phyloP scores from a whole-genome alignment of 2,113 vertebrate species.

The Galbula dea region DNA sequence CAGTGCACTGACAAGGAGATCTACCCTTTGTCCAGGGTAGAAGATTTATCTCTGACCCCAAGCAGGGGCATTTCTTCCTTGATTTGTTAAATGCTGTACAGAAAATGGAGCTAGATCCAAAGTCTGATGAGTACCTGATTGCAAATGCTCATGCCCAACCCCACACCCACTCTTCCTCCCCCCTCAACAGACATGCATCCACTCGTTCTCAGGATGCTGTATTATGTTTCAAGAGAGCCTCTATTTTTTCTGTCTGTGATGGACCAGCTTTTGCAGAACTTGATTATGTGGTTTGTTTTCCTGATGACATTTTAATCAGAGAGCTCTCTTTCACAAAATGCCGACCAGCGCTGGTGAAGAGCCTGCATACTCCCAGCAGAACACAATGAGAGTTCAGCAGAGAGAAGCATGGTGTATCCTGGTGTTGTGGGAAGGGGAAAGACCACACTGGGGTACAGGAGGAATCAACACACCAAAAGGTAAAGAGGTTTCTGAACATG shows the following conservation, averaged over 20 bases:
- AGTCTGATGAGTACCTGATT: constrained; percentile 54
- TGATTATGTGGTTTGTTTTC: constrained; percentile 22
- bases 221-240: not conserved
- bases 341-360: not conserved
- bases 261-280: constrained; percentile 3
- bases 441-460: not conserved
- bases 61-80: constrained; percentile 52
- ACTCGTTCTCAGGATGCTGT: not conserved
- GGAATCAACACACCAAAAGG: accelerated
- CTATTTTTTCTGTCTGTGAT: not conserved
- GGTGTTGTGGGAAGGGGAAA: not conserved
- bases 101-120: not conserved
- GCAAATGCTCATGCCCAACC: not conserved
- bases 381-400: not conserved
- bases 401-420: accelerated
- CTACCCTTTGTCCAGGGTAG: constrained; percentile 60
- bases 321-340: not conserved
- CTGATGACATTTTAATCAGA: not conserved
- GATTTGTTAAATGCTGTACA: constrained; percentile 52
- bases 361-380: not conserved
- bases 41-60: constrained; percentile 67
- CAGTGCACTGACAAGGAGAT: constrained; percentile 59
- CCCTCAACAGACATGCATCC: accelerated
- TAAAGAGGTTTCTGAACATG: not conserved
- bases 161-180: not conserved